Evolutionary conservation across 2,113 vertebrate genomes (phyloP), one percentile per base, ranked within the genome.

Genomic region (Cephalopterus ornatus): DNA sequence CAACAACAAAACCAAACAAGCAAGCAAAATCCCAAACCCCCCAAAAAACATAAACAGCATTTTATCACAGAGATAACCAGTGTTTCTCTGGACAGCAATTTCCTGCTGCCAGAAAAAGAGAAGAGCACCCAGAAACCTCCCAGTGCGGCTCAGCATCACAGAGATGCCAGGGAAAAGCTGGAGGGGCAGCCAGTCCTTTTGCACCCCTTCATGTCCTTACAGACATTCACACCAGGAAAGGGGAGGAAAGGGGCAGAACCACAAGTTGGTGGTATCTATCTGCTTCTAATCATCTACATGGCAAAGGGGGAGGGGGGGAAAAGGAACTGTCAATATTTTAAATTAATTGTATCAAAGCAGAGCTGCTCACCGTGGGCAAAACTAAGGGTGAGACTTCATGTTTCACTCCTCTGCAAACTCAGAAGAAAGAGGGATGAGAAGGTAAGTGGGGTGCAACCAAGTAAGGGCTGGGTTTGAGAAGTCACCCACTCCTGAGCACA

Each of bases 61-160:
- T 96, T 96, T 77, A 88, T 88, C 46, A 1, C 50, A 23, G 71
- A 96, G 78, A 93, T 89, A 79, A 84, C 23, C 23, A 27, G 46
- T 2, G 2, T 61, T 76, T 85, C 80, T 65, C 42, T 74, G 70
- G 66, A 65, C 20, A 95, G 47, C 30, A 39, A 65, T 53, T 24
- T 63, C n/a, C 47, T 8, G 33, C 18, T 70, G 70, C n/a, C 70
- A 78, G 56, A 55, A 84, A 35, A 49, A 49, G 14, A 0, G 0
- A 70, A 41, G 53, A 49, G 89, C 30, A n/a, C n/a, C n/a, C 0
- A 0, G 41, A 33, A 39, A 82, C 28, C 33, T 76, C 67, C 4
- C 0, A 1, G 6, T 7, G 22, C 0, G 2, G 39, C 35, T 79
- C 33, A 37, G 73, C 47, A 46, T 4, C 4, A 1, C 0, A 0